phyloP scores from a whole-genome alignment of 2,113 vertebrate species.

The Oreocharis arfaki region DNA sequence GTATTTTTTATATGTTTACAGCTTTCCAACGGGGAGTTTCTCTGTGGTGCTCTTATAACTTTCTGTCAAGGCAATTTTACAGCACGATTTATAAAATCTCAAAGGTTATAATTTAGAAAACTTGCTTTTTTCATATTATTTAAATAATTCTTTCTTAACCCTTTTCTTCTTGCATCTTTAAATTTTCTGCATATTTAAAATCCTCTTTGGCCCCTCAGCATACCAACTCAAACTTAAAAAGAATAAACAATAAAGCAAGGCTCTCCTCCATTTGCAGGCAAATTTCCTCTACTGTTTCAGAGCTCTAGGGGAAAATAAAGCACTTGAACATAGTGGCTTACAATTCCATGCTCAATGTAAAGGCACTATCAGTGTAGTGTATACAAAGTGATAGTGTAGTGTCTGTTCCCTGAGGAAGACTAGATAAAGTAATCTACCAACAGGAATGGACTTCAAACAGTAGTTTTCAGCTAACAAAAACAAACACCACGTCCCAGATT shows the following conservation, averaged over 20 bases:
- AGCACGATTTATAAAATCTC: not conserved
- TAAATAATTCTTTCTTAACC: not conserved
- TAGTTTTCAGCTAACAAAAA: constrained; percentile 57
- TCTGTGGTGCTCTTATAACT: not conserved
- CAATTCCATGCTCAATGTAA: not conserved
- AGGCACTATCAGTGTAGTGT: constrained; percentile 24
- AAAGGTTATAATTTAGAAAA: not conserved
- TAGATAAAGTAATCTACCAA: constrained; percentile 63
- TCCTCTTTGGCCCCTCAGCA: not conserved
- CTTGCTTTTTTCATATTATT: not conserved
- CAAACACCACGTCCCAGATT: constrained; percentile 25
- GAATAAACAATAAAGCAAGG: not conserved
- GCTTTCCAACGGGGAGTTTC: not conserved
- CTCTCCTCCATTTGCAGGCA: not conserved
- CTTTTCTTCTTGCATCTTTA: not conserved
- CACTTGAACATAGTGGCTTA: not conserved
- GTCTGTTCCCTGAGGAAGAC: constrained; percentile 53
- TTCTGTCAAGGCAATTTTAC: not conserved
- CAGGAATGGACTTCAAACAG: constrained; percentile 56
- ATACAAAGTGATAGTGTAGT: constrained; percentile 54
- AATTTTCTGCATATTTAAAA: not conserved
- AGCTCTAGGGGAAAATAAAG: constrained; percentile 5
- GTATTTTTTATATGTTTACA: not conserved
- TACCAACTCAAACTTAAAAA: not conserved
- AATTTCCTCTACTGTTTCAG: not conserved